A percentile compares a stretch with the other conserved stretches of the same genome.
Conservation (phyloP, 2,113 vertebrate genomes). For the Corythaeola cristata region DNA sequence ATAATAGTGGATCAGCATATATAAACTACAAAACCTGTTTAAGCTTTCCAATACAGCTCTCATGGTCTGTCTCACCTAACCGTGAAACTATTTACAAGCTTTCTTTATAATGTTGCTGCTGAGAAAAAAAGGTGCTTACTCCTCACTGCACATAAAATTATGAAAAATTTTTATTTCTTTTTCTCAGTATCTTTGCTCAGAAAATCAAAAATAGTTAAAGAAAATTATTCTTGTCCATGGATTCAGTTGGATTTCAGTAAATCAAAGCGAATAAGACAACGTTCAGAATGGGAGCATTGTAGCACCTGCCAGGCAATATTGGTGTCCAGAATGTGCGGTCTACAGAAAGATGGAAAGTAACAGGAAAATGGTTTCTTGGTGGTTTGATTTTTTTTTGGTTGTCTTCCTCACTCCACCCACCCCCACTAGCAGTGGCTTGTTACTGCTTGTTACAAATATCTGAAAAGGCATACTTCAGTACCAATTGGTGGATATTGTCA, state of each 20-base stretch:
- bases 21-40: not conserved
- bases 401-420: not conserved
- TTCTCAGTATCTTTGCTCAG: not conserved
- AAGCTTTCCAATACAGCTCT: not conserved
- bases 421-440: not conserved
- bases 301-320: not conserved
- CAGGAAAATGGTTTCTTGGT: rapidly evolving
- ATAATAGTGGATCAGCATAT: not conserved
- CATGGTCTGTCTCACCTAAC: not conserved
- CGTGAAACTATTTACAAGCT: not conserved
- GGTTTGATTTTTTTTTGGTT: not conserved
- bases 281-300: not conserved
- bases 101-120: not conserved
- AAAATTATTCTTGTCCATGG: not conserved
- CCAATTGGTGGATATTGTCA: not conserved
- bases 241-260: not conserved
- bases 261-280: not conserved
- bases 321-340: not conserved
- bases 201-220: not conserved
- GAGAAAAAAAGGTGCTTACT: not conserved
- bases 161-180: not conserved
- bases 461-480: not conserved
- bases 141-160: not conserved
- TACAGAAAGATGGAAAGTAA: not conserved
- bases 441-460: not conserved